These are phyloP conservation scores for Campoplex nolae DNA, from an alignment of 2,888 invertebrate species.

Conservation along the genomic window DNA sequence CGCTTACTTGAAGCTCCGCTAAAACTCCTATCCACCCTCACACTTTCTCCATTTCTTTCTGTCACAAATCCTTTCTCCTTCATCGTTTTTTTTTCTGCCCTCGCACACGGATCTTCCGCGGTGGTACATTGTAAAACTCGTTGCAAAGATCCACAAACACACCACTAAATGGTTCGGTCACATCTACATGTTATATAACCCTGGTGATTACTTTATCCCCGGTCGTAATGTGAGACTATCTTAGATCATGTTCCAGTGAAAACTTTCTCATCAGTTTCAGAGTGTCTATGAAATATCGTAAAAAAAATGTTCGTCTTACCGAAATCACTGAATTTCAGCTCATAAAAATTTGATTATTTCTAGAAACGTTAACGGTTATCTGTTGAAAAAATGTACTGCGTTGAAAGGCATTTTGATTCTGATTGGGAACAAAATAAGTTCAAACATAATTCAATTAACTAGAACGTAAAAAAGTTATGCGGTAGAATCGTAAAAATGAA, in stretches of 20 bases:
- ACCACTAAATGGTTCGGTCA: background rate
- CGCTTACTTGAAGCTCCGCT: conserved; percentile 69
- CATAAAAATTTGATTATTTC: background rate
- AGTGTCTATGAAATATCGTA: background rate
- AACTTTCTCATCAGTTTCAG: background rate
- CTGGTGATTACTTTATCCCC: conserved; percentile 15
- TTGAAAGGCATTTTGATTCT: background rate
- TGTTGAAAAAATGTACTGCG: background rate
- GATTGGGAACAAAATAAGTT: background rate
- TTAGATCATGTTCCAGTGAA: background rate
- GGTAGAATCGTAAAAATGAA: conserved; percentile 7
- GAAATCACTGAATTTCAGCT: background rate
- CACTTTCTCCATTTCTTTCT: conserved; percentile 49
- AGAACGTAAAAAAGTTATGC: background rate
- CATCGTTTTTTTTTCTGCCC: background rate
- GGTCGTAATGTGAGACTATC: background rate
- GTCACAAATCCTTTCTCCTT: conserved; percentile 47
- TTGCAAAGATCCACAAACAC: conserved; percentile 12
- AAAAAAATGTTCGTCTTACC: background rate
- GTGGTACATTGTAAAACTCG: conserved; percentile 4
- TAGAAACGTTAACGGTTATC: background rate
- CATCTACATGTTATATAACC: background rate
- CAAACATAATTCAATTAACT: background rate
- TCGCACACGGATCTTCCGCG: background rate
- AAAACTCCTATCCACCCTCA: conserved; percentile 50